Conservation (phyloP, 2,797 vertebrate species). For the Pipistrellus pipistrellus region DNA sequence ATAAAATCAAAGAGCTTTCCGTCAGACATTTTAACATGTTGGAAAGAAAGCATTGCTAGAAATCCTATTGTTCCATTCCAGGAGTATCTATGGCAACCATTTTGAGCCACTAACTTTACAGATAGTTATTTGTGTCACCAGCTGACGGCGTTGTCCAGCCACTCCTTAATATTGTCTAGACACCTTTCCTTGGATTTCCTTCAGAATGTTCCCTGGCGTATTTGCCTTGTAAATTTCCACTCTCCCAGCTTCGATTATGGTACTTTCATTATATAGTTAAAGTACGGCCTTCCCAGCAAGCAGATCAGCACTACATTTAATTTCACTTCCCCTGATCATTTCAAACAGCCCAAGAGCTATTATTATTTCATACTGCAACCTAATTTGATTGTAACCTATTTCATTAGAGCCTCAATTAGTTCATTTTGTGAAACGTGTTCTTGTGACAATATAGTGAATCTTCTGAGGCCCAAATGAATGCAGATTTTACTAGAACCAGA, state of each 20-base stretch:
- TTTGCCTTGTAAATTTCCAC: conserved; percentile 69
- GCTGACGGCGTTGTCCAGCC: conserved; percentile 65
- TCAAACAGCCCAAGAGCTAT: not conserved
- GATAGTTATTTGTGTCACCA: conserved; percentile 67
- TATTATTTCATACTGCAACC: not conserved
- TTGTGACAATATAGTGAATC: not conserved
- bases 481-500: not conserved
- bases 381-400: not conserved
- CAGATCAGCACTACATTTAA: not conserved
- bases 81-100: conserved; percentile 76
- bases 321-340: not conserved
- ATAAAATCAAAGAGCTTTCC: conserved; percentile 63
- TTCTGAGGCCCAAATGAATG: not conserved
- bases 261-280: conserved; percentile 69
- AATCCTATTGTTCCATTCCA: conserved; percentile 69
- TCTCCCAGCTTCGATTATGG: conserved; percentile 41
- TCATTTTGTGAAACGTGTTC: not conserved
- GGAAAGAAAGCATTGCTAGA: conserved; percentile 73
- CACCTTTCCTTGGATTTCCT: conserved; percentile 78
- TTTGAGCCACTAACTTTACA: conserved; percentile 69
- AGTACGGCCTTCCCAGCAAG: conserved; percentile 59
- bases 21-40: conserved; percentile 69
- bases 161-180: conserved; percentile 80
- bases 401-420: not conserved
- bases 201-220: conserved; percentile 75